phyloP scores from a whole-genome alignment of 2,113 vertebrate genomes.

The Picathartes gymnocephalus region DNA sequence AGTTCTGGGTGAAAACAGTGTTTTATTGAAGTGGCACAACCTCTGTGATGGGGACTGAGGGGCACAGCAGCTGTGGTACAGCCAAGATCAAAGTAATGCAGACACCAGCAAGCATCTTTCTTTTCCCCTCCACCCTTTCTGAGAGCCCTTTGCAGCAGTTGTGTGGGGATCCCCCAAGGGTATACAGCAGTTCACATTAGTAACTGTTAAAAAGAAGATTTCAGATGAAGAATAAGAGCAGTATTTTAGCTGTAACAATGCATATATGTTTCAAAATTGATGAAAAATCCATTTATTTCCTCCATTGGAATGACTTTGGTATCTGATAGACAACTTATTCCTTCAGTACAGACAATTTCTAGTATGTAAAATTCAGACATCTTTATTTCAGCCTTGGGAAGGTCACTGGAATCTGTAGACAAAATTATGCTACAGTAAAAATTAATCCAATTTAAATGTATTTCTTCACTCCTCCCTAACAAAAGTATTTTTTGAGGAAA shows the following conservation, averaged over 20 bases:
- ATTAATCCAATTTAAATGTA: background rate
- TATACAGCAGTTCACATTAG: background rate
- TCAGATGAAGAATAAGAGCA: background rate
- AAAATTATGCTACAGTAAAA: background rate
- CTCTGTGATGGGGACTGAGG: background rate
- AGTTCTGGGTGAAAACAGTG: background rate
- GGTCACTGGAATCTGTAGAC: background rate
- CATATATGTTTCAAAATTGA: background rate
- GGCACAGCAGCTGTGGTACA: background rate
- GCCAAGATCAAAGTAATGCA: background rate
- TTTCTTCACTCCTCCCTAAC: background rate
- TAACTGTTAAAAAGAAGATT: background rate
- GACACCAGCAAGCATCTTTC: background rate
- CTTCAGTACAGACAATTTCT: background rate
- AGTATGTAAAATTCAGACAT: background rate
- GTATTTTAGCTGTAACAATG: background rate
- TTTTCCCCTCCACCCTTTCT: background rate
- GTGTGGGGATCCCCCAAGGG: background rate
- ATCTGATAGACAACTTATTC: background rate
- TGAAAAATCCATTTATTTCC: background rate
- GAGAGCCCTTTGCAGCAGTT: background rate
- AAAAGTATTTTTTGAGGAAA: background rate
- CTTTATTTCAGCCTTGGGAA: background rate
- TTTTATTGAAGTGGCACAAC: background rate
- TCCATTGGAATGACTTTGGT: background rate